phyloP scores from a whole-genome alignment of 2,888 invertebrate genomes.

The Sinhomidia bicolor region DNA sequence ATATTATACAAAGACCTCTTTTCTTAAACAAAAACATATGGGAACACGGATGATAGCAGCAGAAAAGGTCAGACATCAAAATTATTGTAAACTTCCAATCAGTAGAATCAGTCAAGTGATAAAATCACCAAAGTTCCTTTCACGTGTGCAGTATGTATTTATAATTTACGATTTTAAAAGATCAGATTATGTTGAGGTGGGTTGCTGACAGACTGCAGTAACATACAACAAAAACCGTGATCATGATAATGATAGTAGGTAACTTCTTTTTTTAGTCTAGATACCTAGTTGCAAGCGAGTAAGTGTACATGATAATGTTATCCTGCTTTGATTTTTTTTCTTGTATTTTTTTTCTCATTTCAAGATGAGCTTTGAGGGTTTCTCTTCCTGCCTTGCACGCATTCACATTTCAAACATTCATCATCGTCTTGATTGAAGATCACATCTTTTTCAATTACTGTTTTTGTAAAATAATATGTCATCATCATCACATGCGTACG shows the following conservation, averaged over 20 bases:
- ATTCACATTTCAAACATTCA: neutral
- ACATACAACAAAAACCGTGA: neutral
- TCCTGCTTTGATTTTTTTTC: neutral
- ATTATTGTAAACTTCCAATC: neutral
- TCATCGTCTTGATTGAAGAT: slow-evolving; percentile 11
- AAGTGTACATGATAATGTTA: too few species aligned
- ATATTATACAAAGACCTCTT: neutral
- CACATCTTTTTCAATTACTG: neutral
- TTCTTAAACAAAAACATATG: neutral
- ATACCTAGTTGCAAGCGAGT: too few species aligned
- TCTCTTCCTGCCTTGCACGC: slow-evolving; percentile 5
- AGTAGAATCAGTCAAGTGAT: neutral
- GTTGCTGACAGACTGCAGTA: neutral
- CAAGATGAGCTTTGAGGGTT: slow-evolving; percentile 14
- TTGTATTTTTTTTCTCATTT: neutral
- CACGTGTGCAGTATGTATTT: neutral
- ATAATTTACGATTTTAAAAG: neutral
- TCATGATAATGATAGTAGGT: neutral
- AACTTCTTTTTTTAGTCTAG: neutral
- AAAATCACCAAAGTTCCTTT: neutral
- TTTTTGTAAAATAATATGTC: neutral
- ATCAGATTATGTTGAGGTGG: neutral
- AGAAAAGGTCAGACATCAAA: neutral
- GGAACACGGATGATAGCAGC: neutral
- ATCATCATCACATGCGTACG: neutral